Evolutionary conservation across 2,797 vertebrate genomes (phyloP), one percentile per base, ranked within the genome.

Genomic region (Phoxinus dragarum): DNA sequence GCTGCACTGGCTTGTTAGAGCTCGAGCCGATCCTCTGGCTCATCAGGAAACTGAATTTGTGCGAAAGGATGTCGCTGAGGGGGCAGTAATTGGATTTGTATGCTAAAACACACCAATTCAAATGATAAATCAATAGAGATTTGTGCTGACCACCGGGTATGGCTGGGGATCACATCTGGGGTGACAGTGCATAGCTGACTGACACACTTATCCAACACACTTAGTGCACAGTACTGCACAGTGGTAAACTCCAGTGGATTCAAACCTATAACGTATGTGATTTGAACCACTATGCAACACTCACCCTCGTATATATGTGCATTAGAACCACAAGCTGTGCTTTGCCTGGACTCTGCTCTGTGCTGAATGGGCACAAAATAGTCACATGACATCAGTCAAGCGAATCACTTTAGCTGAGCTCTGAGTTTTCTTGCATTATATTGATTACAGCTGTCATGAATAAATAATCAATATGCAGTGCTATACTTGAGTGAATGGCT

Each of bases 361-460:
- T 47, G 83, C 75, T 84, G 75, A 79, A 61, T 9, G 68, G 6
- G 21, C 83, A 79, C 49, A 72, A 84, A 84, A 38, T 14, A 17
- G 52, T 59, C 74, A 71, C 82, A 69, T 59, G 54, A 69, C 64
- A 64, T 73, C 75, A 59, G 34, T 81, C 67, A 14, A 81, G 49
- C 42, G 80, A 59, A 81, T 72, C n/a, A 59, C 71, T 81, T 74
- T 49, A 76, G 64, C 73, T 73, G 61, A 81, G 80, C 59, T 76
- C 56, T 74, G 36, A 40, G 77, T 23, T 54, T 80, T 78, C 76
- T 44, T 68, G 31, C 27, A 74, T 80, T 74, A 21, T 77, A 86
- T 68, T 78, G 54, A 84, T 80, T 69, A 75, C 42, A 68, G 69
- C 73, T 38, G 69, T 64, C 73, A 84, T 76, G 71, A 80, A 84